Evolutionary conservation across 2,888 invertebrate species (phyloP).

Genomic region (Ectropis crepuscularia): DNA sequence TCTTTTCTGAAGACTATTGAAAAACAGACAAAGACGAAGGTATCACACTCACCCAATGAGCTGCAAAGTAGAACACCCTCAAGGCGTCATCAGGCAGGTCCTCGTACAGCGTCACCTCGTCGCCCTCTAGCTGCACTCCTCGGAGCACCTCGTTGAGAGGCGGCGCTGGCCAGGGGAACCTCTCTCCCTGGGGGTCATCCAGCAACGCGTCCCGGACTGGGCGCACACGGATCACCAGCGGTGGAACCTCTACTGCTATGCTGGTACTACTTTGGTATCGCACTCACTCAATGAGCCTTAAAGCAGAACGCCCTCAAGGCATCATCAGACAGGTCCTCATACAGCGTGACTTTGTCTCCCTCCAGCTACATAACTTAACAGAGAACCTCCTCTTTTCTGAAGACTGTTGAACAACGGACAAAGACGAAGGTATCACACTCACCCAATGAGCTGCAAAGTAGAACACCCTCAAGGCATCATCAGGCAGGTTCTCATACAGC

Average conservation of each 20-base stretch:
- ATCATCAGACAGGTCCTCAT: conserved; percentile 86
- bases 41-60: conserved; percentile 91
- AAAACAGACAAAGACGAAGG: no score
- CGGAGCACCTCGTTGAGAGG: conserved; percentile 85
- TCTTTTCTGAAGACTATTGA: no score
- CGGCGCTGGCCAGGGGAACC: conserved; percentile 92
- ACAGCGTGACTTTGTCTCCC: conserved; percentile 72
- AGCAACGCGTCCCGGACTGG: conserved; percentile 87
- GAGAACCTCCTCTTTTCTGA: not conserved
- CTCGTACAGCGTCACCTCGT: conserved; percentile 77
- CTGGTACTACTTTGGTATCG: conserved; percentile 72
- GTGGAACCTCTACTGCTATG: conserved; percentile 90
- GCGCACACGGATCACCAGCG: conserved; percentile 89
- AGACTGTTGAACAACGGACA: no score
- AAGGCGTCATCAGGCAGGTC: conserved; percentile 86
- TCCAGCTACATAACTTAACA: conserved; percentile 58
- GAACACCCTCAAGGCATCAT: conserved; percentile 88
- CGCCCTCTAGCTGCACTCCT: conserved; percentile 76
- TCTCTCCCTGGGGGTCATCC: conserved; percentile 86
- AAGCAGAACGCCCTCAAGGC: conserved; percentile 92
- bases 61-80: conserved; percentile 93
- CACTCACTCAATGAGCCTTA: conserved; percentile 94
- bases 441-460: conserved; percentile 97
- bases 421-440: no score
- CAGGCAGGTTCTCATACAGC: conserved; percentile 85